Evolutionary conservation across 2,113 vertebrate genomes (phyloP).

Genomic region (Seriola dumerili): DNA sequence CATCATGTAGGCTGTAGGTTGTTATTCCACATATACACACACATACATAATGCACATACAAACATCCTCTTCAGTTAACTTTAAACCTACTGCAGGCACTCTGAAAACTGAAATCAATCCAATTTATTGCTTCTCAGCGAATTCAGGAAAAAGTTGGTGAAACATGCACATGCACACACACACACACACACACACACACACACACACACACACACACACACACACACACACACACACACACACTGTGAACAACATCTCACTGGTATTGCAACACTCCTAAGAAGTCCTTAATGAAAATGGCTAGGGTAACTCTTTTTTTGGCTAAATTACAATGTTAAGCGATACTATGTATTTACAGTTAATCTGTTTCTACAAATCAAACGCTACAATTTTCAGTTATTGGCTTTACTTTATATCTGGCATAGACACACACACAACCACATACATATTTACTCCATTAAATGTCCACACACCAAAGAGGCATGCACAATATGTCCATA

Average conservation of each 20-base stretch:
- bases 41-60: background rate
- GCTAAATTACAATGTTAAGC: background rate
- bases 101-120: constrained; percentile 11
- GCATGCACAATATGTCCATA: background rate
- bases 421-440: background rate
- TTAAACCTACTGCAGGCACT: constrained; percentile 2
- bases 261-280: constrained; percentile 4
- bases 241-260: background rate
- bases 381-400: background rate
- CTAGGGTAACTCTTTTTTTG: background rate
- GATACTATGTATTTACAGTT: background rate
- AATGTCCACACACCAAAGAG: constrained; percentile 5
- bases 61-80: background rate
- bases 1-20: background rate
- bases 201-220: background rate
- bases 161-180: background rate
- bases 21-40: background rate
- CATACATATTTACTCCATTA: background rate
- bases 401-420: background rate
- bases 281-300: constrained; percentile 7
- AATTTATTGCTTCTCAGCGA: background rate
- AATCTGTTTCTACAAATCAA: background rate
- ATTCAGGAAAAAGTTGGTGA: constrained; percentile 24
- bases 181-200: too few species aligned
- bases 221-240: background rate